Evolutionary conservation across 1,140 invertebrate species (phyloP).

Genomic region (Gryon sp.): DNA sequence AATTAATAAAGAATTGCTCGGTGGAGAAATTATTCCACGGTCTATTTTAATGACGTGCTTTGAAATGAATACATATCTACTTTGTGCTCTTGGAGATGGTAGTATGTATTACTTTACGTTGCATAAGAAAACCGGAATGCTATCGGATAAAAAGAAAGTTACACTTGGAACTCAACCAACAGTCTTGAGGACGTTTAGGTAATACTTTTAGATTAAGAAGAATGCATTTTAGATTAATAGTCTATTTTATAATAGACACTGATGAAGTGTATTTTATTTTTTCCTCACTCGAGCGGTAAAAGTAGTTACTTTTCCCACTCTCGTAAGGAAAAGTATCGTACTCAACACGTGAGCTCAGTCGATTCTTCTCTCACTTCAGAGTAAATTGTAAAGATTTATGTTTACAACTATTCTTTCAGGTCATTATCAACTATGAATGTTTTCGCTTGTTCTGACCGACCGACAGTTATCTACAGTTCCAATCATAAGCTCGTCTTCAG

Average conservation of each 20-base stretch:
- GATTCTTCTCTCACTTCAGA: no score
- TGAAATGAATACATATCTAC: conserved; percentile 93
- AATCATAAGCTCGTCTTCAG: conserved; percentile 99
- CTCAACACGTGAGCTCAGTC: no score
- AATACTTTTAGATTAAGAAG: no score
- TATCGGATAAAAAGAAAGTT: conserved; percentile 93
- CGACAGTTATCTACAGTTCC: conserved; percentile 99
- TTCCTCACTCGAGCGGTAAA: no score
- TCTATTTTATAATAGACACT: no score
- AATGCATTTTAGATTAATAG: no score
- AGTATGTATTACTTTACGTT: conserved; percentile 98
- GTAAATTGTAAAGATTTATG: no score
- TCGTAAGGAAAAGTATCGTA: no score
- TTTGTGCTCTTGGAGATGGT: conserved; percentile 97
- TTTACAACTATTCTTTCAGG: conserved; percentile 70
- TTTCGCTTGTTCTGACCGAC: conserved; percentile 98
- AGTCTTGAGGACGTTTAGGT: conserved; percentile 90
- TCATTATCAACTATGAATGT: conserved; percentile 97
- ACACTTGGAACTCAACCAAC: conserved; percentile 98
- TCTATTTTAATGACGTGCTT: conserved; percentile 97
- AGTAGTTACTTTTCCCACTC: no score
- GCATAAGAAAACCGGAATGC: conserved; percentile 84
- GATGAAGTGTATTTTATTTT: no score
- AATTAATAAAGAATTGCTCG: conserved; percentile 91
- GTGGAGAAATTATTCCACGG: conserved; percentile 97